Evolutionary conservation across 1,140 invertebrate genomes (phyloP).

Genomic region (Tetragnatha versicolor): DNA sequence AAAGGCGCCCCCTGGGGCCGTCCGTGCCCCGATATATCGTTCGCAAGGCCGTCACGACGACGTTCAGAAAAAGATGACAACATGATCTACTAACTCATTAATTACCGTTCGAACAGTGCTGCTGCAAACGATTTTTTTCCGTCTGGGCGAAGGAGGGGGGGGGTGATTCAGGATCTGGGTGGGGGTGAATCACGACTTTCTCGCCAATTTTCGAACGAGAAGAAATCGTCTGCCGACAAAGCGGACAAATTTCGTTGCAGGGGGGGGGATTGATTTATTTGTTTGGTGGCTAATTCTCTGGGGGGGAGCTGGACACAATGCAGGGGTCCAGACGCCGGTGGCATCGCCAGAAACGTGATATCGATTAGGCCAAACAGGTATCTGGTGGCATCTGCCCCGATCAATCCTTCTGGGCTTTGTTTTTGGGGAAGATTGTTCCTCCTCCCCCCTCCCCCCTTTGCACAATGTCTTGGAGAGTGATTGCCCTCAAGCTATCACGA

Average conservation of each 20-base stretch:
- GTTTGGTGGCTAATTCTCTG: slow-evolving; percentile 10
- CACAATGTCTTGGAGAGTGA: too few relatives aligned
- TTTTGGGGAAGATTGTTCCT: too few relatives aligned
- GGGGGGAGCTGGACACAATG: neutral
- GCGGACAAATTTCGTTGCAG: slow-evolving; percentile 22
- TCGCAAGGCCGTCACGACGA: slow-evolving; percentile 33
- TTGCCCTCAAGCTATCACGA: too few relatives aligned
- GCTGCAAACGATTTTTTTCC: neutral
- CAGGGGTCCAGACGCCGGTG: too few relatives aligned
- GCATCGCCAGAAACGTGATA: too few relatives aligned
- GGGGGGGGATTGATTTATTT: slow-evolving; percentile 18
- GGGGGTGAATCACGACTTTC: slow-evolving; percentile 45
- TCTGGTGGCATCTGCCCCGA: too few relatives aligned
- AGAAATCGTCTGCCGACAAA: slow-evolving; percentile 9
- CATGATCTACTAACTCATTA: slow-evolving; percentile 46
- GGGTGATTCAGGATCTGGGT: neutral
- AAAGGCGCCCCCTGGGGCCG: slow-evolving; percentile 3
- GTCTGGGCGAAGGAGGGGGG: neutral
- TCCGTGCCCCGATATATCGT: slow-evolving; percentile 41
- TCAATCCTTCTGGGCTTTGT: too few relatives aligned
- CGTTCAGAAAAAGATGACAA: slow-evolving; percentile 37
- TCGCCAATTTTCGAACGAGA: slow-evolving; percentile 19
- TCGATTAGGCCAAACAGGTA: too few relatives aligned
- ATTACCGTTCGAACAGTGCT: slow-evolving; percentile 24
- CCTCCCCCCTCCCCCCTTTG: too few relatives aligned